These are phyloP conservation scores for Ascaphus truei DNA, from an alignment of 2,113 vertebrate genomes.

Conservation along the genomic window DNA sequence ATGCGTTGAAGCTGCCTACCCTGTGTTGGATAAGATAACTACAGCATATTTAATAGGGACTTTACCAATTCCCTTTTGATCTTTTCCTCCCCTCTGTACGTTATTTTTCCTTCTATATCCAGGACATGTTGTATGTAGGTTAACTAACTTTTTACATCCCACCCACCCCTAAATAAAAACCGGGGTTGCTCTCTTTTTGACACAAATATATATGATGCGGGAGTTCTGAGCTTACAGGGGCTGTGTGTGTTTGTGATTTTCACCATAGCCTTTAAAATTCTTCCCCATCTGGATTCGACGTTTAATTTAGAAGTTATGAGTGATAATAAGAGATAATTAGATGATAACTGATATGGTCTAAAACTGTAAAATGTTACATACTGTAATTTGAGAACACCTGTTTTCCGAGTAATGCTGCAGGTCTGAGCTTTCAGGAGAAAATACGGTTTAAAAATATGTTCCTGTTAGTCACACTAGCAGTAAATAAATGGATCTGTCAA, in stretches of 20 bases:
- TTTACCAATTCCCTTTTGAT: no score
- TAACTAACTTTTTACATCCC: no score
- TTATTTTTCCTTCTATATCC: no score
- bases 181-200: no score
- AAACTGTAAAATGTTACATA: background rate
- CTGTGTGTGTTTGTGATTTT: background rate
- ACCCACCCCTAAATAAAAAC: no score
- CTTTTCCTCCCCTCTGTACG: no score
- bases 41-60: no score
- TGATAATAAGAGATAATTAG: constrained; percentile 16
- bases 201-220: no score
- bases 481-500: background rate
- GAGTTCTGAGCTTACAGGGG: no score
- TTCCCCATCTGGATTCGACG: constrained; percentile 1
- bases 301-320: constrained; percentile 5
- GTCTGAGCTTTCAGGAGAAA: background rate
- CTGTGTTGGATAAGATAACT: no score
- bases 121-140: no score
- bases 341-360: constrained; percentile 6
- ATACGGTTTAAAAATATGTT: background rate
- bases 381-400: constrained; percentile 6
- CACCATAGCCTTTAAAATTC: background rate
- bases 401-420: background rate
- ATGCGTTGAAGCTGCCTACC: no score
- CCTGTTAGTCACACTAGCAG: background rate